Percentiles rank a stretch among this genome's conserved stretches.
Conservation (phyloP, 2,797 vertebrate genomes). For the Coregonus ussuriensis region DNA sequence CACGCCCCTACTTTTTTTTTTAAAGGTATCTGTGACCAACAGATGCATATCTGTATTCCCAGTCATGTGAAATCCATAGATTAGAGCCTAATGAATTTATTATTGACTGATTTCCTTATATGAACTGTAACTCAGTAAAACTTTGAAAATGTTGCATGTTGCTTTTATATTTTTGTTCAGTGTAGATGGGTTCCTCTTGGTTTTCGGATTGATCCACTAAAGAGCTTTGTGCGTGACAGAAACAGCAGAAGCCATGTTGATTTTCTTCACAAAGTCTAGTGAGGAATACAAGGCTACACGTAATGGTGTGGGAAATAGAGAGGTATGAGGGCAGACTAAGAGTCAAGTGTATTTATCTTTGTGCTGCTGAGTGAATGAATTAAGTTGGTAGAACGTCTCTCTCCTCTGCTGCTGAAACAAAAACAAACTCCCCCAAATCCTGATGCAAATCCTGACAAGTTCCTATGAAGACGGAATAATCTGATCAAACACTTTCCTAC, state of each 20-base stretch:
- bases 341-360: background rate
- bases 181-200: background rate
- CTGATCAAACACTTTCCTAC: conserved; percentile 18
- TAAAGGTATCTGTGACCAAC: no score
- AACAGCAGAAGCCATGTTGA: background rate
- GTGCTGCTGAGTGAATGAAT: conserved; percentile 24
- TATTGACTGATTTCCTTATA: no score
- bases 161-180: background rate
- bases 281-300: background rate
- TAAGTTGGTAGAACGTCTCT: conserved; percentile 28
- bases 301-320: background rate
- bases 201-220: background rate
- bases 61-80: no score
- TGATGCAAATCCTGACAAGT: conserved; percentile 21
- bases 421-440: conserved; percentile 13
- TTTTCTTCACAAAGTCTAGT: background rate
- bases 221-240: background rate
- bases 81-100: no score
- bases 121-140: no score
- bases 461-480: conserved; percentile 19
- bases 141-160: no score
- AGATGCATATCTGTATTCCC: no score
- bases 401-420: conserved; percentile 23
- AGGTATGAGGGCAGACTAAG: conserved; percentile 3
- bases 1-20: no score